Conservation (phyloP, 2,888 invertebrate species). For the Hydrotaea cyrtoneurina region DNA sequence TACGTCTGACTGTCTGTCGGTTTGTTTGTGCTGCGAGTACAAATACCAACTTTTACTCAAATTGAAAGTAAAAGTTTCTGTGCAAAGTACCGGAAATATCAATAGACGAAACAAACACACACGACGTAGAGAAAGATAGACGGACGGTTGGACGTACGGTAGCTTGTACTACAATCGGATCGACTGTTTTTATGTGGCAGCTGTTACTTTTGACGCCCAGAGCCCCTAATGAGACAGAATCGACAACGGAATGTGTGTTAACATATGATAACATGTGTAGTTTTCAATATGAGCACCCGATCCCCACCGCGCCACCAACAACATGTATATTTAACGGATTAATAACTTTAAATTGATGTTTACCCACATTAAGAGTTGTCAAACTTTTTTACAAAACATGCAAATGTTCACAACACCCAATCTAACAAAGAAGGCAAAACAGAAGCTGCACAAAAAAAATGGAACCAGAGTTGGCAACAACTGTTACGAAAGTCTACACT, state of each 20-base stretch:
- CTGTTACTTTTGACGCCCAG: neutral
- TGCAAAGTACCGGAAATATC: slow-evolving; percentile 40
- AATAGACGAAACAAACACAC: neutral
- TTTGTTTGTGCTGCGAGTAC: neutral
- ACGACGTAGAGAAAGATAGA: neutral
- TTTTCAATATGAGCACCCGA: slow-evolving; percentile 10
- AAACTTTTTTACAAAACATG: neutral
- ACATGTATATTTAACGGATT: slow-evolving; percentile 9
- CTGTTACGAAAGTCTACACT: neutral
- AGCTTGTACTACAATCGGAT: neutral
- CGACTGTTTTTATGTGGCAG: no score
- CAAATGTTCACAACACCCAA: neutral
- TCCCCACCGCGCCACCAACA: neutral
- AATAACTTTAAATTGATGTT: slow-evolving; percentile 24
- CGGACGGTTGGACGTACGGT: neutral
- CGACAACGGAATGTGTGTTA: neutral
- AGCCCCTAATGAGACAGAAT: neutral
- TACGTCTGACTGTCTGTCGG: neutral
- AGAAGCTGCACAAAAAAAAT: neutral
- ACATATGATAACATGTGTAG: slow-evolving; percentile 46
- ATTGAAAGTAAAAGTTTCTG: slow-evolving; percentile 56
- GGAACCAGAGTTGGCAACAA: neutral
- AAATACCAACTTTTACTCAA: neutral
- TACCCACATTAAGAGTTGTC: neutral
- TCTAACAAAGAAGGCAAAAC: no score